Base-by-base conservation (phyloP, 2,888 invertebrate genomes). In the Silvanus unidentatus region DNA sequence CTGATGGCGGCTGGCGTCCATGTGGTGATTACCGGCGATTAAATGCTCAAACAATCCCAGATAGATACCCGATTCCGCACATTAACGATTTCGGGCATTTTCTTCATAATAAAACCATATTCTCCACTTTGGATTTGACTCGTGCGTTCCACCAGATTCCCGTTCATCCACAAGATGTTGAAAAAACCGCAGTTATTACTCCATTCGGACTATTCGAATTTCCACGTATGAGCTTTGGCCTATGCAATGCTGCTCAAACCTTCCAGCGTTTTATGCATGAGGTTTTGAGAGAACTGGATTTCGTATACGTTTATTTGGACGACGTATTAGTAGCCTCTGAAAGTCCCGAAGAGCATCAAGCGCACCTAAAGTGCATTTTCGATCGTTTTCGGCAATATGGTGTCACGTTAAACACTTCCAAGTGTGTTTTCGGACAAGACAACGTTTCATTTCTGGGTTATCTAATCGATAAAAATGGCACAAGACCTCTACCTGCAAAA, bases 11-110 rank as follows among this genome's bases (percentile, higher is more conserved):
- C 6, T 65, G 63, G 64, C 39, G 66, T 49, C 63, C 58, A 55
- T 70, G 70, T 43, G 71, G 70, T 2, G 68, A 59, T 50, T 73
- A 70, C 44, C 47, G 71, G 0, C 13, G 16, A 0, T 49, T 70
- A 1, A 73, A 71, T 45, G 45, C 59, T 1, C 6, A 9, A 1
- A 50, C 46, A 4, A 30, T 37, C 4, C 49, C 47, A 5, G 49
- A 52, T 28, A 1, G 47, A 50, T 11, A 67, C 42, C 65, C 68
- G 0, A 47, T 66, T 8, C 57, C 62, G 1, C 55, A 63, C 12
- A 42, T 70, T 2, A 49, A 58, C 10, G 64, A 66, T 48, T 62
- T 66, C 37, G 35, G 54, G 5, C 39, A 49, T n/a, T 13, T 41
- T 1, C 43, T 67, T 0, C 16, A 45, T 8, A 57, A 54, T 0